Percentiles rank a stretch among this genome's conserved stretches.
Evolutionary conservation across 2,888 invertebrate species (phyloP).

Genomic region (Heterodera filipjevi): DNA sequence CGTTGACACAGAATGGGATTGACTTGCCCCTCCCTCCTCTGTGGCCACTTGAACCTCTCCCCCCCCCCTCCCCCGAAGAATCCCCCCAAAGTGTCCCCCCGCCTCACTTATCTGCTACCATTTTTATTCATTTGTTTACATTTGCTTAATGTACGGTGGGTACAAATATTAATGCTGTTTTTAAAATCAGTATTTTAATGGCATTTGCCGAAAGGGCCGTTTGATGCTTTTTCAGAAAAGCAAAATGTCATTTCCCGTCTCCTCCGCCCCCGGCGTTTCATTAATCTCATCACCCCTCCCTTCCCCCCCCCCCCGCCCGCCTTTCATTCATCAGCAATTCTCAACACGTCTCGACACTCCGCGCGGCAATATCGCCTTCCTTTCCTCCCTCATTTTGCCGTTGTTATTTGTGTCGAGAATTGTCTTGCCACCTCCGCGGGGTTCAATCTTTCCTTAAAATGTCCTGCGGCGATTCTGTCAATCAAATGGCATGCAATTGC

Average conservation of each 20-base stretch:
- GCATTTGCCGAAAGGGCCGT: neutral
- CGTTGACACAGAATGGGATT: neutral
- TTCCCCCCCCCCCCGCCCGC: neutral
- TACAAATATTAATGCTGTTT: neutral
- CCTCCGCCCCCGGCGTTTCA: neutral
- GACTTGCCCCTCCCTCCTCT: neutral
- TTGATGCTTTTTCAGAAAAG: neutral
- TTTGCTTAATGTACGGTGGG: neutral
- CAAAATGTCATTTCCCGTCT: neutral
- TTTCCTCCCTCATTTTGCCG: no score
- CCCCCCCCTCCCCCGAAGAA: neutral
- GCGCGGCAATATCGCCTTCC: neutral
- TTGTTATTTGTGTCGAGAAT: neutral
- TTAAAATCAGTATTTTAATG: neutral
- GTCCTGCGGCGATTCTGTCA: neutral
- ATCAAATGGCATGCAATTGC: conserved; percentile 7
- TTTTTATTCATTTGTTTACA: neutral
- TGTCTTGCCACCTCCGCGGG: neutral
- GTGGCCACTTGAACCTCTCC: neutral
- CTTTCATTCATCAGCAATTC: neutral
- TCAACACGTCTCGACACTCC: conserved; percentile 1
- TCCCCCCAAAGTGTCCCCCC: neutral
- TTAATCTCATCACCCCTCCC: neutral
- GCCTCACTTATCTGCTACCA: neutral
- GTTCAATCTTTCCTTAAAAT: neutral